Evolutionary conservation across 1,140 invertebrate species (phyloP).

Genomic region (Triops longicaudatus): DNA sequence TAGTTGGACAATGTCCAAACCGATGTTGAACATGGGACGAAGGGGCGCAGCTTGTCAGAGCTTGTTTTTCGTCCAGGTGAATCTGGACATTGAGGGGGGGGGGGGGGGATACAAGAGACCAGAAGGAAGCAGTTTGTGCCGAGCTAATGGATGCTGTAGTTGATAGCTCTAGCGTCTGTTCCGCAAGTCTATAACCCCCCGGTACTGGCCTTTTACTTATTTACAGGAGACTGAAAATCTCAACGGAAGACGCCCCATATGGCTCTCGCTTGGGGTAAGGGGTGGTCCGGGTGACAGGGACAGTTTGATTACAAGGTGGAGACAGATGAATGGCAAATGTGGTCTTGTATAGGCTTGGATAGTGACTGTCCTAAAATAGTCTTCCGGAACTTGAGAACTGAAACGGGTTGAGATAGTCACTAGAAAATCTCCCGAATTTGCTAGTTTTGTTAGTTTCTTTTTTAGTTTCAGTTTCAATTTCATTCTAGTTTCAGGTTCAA

Average conservation of each 20-base stretch:
- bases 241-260: neutral
- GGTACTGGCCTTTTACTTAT: neutral
- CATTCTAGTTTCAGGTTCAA: no score
- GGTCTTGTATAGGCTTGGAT: neutral
- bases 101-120: neutral
- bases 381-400: neutral
- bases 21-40: neutral
- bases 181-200: constrained; percentile 2
- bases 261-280: neutral
- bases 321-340: constrained; percentile 8
- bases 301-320: constrained; percentile 15
- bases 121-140: neutral
- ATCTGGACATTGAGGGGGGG: neutral
- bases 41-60: neutral
- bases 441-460: no score
- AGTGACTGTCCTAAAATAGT: neutral
- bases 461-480: no score
- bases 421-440: no score
- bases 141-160: neutral
- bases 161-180: constrained; percentile 1
- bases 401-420: neutral
- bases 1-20: constrained; percentile 1
- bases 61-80: neutral
- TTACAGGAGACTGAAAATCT: neutral
- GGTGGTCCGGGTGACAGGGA: neutral